Percentiles rank a stretch among this genome's conserved stretches.
Evolutionary conservation across 2,888 invertebrate species (phyloP).

Genomic region (Chymomyza procnemis): DNA sequence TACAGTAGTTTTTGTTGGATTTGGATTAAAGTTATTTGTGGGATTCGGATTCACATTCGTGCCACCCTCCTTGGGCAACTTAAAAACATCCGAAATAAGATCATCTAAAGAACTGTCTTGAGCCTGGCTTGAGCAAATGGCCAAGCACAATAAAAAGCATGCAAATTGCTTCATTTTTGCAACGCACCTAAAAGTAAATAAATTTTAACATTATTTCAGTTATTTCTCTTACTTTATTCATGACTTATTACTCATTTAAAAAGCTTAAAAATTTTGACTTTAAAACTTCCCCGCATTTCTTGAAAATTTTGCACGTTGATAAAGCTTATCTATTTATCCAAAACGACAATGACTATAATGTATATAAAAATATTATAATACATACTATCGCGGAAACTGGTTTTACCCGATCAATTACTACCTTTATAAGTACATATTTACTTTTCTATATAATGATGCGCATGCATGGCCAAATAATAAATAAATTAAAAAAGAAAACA

Average conservation of each 20-base stretch:
- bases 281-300: too few species aligned
- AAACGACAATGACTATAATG: not conserved
- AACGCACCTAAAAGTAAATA: not conserved
- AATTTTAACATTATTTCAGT: too few species aligned
- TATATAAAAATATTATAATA: not conserved
- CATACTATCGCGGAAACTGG: not conserved
- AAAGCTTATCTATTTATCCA: not conserved
- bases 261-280: not conserved
- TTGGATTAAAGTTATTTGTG: constrained; percentile 12
- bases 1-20: constrained; percentile 27
- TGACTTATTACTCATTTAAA: not conserved
- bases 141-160: constrained; percentile 32
- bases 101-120: constrained; percentile 54
- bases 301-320: not conserved
- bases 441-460: not conserved
- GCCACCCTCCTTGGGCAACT: constrained; percentile 26
- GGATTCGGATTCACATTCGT: not conserved
- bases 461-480: not conserved
- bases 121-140: constrained; percentile 28
- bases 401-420: not conserved
- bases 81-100: constrained; percentile 65
- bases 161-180: constrained; percentile 21
- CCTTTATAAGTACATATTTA: not conserved
- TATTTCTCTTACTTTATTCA: not conserved
- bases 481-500: not conserved